Evolutionary conservation across 2,797 vertebrate genomes (phyloP).

Genomic region (Danionella dracula): DNA sequence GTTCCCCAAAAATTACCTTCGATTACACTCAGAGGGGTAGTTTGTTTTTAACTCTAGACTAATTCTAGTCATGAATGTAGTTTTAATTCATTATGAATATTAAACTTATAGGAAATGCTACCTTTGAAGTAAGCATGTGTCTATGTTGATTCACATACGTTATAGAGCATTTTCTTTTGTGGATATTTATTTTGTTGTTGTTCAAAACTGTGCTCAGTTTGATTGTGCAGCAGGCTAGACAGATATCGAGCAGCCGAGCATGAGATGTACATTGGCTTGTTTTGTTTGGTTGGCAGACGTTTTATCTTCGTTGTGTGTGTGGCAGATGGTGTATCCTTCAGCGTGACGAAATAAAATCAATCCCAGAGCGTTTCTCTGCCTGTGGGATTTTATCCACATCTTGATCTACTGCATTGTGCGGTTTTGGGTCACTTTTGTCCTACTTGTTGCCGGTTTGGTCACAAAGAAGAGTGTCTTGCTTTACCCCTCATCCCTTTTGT

Average conservation of each 20-base stretch:
- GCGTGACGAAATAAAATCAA: constrained; percentile 30
- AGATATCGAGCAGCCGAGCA: constrained; percentile 22
- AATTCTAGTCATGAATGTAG: no score
- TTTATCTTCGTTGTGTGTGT: constrained; percentile 35
- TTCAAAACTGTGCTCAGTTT: constrained; percentile 4
- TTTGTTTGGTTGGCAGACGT: constrained; percentile 11
- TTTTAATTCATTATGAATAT: no score
- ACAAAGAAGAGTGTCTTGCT: no score
- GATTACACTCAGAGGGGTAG: no score
- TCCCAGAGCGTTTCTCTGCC: constrained; percentile 5
- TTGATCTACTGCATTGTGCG: neutral
- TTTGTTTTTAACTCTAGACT: no score
- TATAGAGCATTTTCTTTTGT: constrained; percentile 4
- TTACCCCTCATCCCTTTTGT: no score
- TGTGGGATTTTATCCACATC: constrained; percentile 1
- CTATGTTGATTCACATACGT: neutral
- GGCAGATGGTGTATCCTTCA: constrained; percentile 39
- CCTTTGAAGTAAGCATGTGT: no score
- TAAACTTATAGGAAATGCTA: no score
- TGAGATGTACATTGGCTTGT: neutral
- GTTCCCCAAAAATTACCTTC: no score
- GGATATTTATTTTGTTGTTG: constrained; percentile 13
- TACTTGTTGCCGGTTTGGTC: no score
- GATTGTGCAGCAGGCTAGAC: constrained; percentile 7
- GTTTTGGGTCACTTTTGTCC: neutral